A percentile compares a stretch with the other conserved stretches of the same genome.
These are phyloP conservation scores for Athalia circularis DNA, from an alignment of 2,888 invertebrate genomes.

Conservation along the genomic window DNA sequence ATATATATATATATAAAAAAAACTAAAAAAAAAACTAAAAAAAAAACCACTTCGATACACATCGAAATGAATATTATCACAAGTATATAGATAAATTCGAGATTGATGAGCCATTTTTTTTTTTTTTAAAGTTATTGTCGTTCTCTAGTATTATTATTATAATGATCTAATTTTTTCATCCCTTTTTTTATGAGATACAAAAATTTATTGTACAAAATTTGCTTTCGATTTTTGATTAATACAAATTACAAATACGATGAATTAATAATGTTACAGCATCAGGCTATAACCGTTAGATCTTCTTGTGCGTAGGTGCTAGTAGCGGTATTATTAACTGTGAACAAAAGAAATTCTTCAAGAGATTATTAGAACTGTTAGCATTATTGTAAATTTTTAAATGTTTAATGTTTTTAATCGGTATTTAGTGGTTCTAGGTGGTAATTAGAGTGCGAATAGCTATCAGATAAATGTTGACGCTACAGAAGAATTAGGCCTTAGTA, in stretches of 20 bases:
- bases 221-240: neutral
- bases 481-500: conserved; percentile 32
- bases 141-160: neutral
- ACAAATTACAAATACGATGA: conserved; percentile 23
- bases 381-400: conserved; percentile 30
- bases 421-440: conserved; percentile 19
- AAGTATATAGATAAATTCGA: conserved; percentile 23
- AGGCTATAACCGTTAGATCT: conserved; percentile 25
- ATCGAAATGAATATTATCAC: conserved; percentile 33
- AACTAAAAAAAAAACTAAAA: too few species aligned
- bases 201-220: conserved; percentile 23
- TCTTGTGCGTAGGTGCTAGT: conserved; percentile 41
- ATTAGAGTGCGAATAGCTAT: conserved; percentile 28
- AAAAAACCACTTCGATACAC: conserved; percentile 28
- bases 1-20: too few species aligned
- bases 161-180: neutral
- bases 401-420: conserved; percentile 32
- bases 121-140: conserved; percentile 7
- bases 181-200: neutral
- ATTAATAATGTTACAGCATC: conserved; percentile 32
- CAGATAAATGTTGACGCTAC: conserved; percentile 26
- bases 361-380: conserved; percentile 33
- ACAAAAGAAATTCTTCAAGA: conserved; percentile 41
- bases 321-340: conserved; percentile 47
- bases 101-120: conserved; percentile 14